A percentile compares a stretch with the other conserved stretches of the same genome.
These are phyloP conservation scores for Okamejei kenojei DNA, from an alignment of 2,797 vertebrate species.

Conservation along the genomic window DNA sequence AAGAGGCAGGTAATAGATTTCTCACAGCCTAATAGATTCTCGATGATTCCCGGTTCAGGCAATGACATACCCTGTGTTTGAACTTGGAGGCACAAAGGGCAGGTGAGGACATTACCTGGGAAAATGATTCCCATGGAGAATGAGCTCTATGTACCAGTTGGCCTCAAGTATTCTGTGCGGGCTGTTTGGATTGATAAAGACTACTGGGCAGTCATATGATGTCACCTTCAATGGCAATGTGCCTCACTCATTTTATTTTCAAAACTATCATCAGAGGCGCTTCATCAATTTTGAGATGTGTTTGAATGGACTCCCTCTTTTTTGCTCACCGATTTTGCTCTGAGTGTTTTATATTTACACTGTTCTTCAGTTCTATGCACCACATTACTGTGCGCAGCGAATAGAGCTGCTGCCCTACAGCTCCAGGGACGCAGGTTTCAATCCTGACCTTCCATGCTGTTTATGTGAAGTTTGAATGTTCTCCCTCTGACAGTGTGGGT, in stretches of 20 bases:
- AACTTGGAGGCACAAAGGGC: neutral
- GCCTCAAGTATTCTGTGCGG: neutral
- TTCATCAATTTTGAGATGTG: neutral
- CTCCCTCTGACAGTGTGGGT: too few relatives aligned
- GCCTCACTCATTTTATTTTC: neutral
- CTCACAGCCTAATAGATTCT: slow-evolving; percentile 6
- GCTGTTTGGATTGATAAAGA: neutral
- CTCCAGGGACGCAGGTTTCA: too few relatives aligned
- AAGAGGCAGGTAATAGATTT: slow-evolving; percentile 25
- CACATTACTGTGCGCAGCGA: too few relatives aligned
- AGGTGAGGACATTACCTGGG: neutral
- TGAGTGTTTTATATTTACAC: neutral
- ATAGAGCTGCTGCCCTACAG: too few relatives aligned
- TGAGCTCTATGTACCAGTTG: neutral
- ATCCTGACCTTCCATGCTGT: too few relatives aligned
- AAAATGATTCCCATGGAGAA: neutral
- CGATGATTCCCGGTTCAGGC: neutral
- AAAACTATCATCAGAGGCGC: neutral
- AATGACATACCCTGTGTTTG: slow-evolving; percentile 2
- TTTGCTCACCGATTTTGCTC: neutral
- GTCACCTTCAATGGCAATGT: neutral
- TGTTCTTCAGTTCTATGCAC: neutral
- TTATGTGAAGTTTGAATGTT: too few relatives aligned
- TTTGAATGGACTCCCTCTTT: neutral
- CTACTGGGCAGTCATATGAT: neutral